Evolutionary conservation across 1,140 invertebrate species (phyloP).

Genomic region (Drosophila rufa): DNA sequence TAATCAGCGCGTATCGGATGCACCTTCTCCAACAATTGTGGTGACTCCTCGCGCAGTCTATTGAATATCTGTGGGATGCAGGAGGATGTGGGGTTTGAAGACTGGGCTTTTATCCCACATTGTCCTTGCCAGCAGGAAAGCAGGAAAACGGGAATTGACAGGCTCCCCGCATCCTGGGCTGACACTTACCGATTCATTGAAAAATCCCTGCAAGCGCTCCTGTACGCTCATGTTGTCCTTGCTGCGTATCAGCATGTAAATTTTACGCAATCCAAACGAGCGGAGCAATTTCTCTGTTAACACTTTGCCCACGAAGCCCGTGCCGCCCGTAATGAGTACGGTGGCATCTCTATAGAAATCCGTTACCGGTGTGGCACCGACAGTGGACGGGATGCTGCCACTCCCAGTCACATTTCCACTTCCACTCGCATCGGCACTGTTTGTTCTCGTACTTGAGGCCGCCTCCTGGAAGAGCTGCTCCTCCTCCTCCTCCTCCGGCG

Average conservation of each 20-base stretch:
- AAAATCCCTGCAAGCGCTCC: conserved; percentile 88
- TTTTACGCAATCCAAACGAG: conserved; percentile 89
- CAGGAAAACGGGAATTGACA: conserved; percentile 19
- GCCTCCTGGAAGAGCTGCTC: conserved; percentile 52
- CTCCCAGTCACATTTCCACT: conserved; percentile 18
- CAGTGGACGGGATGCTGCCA: conserved; percentile 6
- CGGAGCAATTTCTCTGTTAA: conserved; percentile 95
- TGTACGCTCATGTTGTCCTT: conserved; percentile 91
- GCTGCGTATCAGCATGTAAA: conserved; percentile 92
- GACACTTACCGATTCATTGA: conserved; percentile 87
- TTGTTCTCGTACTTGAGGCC: conserved; percentile 24
- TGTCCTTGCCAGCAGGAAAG: conserved; percentile 30
- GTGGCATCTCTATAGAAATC: conserved; percentile 86
- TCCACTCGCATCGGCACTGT: conserved; percentile 25
- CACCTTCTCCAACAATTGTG: conserved; percentile 90
- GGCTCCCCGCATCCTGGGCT: conserved; percentile 39
- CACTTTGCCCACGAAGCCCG: conserved; percentile 95
- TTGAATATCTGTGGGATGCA: conserved; percentile 89
- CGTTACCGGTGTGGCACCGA: conserved; percentile 65
- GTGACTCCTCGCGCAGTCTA: conserved; percentile 87
- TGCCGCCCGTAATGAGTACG: conserved; percentile 89
- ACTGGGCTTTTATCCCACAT: conserved; percentile 33
- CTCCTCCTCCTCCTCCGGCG: conserved; percentile 18
- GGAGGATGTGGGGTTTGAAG: conserved; percentile 4
- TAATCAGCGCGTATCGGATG: conserved; percentile 94